A percentile compares a stretch with the other conserved stretches of the same genome.
phyloP scores from a whole-genome alignment of 2,888 invertebrate genomes.

The Isoperla grammatica region DNA sequence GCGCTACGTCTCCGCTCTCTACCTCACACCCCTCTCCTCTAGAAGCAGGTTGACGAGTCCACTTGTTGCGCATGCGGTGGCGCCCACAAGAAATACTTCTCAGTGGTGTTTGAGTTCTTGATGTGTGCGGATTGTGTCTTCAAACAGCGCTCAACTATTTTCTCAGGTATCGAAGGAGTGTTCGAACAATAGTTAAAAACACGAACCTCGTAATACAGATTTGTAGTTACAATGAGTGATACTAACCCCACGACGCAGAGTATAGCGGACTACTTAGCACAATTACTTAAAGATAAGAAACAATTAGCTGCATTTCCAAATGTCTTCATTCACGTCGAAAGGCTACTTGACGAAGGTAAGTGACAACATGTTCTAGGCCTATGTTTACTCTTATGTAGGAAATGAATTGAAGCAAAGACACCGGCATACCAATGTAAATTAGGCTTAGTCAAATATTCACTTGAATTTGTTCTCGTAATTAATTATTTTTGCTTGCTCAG shows the following conservation, averaged over 20 bases:
- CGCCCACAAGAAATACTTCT: slow-evolving; percentile 20
- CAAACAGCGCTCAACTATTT: neutral
- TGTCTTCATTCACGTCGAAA: slow-evolving; percentile 98
- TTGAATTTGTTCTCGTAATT: neutral
- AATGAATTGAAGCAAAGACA: neutral
- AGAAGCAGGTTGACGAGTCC: slow-evolving; percentile 23
- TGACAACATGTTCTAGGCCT: slow-evolving; percentile 24
- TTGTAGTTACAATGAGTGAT: slow-evolving; percentile 32
- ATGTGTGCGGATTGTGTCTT: slow-evolving; percentile 20
- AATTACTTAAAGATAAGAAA: slow-evolving; percentile 99
- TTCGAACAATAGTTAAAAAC: slow-evolving; percentile 1
- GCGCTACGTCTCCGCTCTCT: slow-evolving; percentile 13
- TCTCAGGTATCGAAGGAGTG: slow-evolving; percentile 17
- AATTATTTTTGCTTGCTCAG: too few relatives aligned
- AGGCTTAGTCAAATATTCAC: neutral
- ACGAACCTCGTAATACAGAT: slow-evolving; percentile 4
- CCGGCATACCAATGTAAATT: too few relatives aligned
- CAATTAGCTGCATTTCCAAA: slow-evolving; percentile 99
- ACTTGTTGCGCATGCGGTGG: slow-evolving; percentile 18
- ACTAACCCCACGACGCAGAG: slow-evolving; percentile 73
- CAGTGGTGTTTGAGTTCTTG: slow-evolving; percentile 28
- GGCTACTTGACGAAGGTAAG: slow-evolving; percentile 98
- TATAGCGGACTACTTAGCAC: slow-evolving; percentile 99
- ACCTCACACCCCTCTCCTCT: slow-evolving; percentile 20
- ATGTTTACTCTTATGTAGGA: neutral